Evolutionary conservation across 2,888 invertebrate genomes (phyloP).

Genomic region (Dicranocentrus wangi): DNA sequence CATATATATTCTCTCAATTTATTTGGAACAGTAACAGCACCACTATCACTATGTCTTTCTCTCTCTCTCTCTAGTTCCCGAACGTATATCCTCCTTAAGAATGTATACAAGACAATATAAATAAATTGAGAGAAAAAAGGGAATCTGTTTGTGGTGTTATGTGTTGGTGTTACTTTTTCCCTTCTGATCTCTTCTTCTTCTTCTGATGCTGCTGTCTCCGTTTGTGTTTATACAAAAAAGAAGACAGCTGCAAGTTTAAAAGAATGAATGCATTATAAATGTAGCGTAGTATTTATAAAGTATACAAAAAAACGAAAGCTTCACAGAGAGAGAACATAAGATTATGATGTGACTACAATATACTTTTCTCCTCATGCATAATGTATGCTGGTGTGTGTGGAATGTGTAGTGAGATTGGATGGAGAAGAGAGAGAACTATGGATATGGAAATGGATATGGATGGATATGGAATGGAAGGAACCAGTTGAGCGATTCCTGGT

Average conservation of each 20-base stretch:
- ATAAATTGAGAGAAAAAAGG: background rate
- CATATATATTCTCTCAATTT: background rate
- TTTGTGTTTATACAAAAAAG: constrained; percentile 13
- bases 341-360: too few species aligned
- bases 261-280: constrained; percentile 11
- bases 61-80: background rate
- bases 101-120: background rate
- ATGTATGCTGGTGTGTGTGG: constrained; percentile 6
- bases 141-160: constrained; percentile 5
- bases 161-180: background rate
- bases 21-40: background rate
- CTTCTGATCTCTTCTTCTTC: background rate
- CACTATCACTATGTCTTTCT: background rate
- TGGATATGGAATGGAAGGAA: background rate
- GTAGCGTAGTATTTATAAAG: background rate
- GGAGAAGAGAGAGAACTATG: background rate
- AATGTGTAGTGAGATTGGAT: background rate
- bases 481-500: constrained; percentile 5
- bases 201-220: background rate
- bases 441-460: constrained; percentile 13
- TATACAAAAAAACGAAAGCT: background rate
- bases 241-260: constrained; percentile 16
- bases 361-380: constrained; percentile 12
- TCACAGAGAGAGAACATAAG: background rate
- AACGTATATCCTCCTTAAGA: background rate